Conservation (phyloP, 2,797 vertebrate genomes). For the Peromyscus aztecus region DNA sequence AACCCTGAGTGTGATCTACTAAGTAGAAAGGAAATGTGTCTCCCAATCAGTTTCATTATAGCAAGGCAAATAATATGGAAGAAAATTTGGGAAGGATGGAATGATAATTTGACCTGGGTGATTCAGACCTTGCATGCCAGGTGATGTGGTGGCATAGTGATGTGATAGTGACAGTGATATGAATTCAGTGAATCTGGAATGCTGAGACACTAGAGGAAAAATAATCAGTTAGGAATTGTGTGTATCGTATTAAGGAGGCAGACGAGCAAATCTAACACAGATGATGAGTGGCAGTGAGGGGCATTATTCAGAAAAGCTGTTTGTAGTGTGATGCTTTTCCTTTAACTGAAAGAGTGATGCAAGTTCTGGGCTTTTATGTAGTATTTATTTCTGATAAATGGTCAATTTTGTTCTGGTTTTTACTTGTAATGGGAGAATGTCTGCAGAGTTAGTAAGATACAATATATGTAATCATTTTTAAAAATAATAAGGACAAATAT, state of each 20-base stretch:
- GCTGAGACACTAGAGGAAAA: neutral
- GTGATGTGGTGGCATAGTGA: neutral
- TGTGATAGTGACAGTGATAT: neutral
- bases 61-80: neutral
- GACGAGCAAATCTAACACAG: neutral
- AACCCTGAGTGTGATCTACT: neutral
- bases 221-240: neutral
- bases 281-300: neutral
- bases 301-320: neutral
- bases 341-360: neutral
- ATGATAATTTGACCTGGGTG: neutral
- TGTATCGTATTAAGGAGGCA: neutral
- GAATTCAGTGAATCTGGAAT: neutral
- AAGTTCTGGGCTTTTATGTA: neutral
- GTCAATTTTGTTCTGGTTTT: neutral
- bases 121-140: neutral
- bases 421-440: neutral
- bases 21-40: neutral
- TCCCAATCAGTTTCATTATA: neutral
- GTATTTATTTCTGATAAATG: neutral
- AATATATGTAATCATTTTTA: neutral
- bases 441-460: neutral
- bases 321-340: neutral
- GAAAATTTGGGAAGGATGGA: neutral
- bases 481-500: constrained; percentile 24